Conservation (phyloP, 1,140 invertebrate species). For the Phortica variegata region DNA sequence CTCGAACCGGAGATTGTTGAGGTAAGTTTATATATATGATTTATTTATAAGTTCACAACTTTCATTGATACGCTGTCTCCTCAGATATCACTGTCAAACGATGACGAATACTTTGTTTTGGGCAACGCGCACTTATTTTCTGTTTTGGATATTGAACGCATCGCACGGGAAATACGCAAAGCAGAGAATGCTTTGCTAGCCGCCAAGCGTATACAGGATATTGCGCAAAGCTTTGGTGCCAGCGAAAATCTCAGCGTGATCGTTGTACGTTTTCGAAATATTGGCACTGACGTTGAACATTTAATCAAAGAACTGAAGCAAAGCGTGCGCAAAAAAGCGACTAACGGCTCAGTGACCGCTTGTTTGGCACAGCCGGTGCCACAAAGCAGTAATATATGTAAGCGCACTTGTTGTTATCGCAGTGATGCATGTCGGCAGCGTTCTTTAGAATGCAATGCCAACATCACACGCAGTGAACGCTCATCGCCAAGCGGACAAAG, state of each 20-base stretch:
- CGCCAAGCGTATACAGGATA: conserved; percentile 77
- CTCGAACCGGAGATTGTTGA: conserved; percentile 76
- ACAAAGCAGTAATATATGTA: conserved; percentile 55
- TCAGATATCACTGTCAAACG: conserved; percentile 67
- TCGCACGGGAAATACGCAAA: conserved; percentile 71
- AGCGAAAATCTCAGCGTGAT: conserved; percentile 79
- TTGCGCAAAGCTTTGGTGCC: conserved; percentile 79
- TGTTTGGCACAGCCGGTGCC: conserved; percentile 52
- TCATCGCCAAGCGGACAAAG: conserved; percentile 83
- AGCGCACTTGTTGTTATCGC: conserved; percentile 65
- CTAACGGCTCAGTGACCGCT: conserved; percentile 41
- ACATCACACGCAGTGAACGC: conserved; percentile 60
- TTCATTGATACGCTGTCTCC: neutral
- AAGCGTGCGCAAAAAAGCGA: conserved; percentile 63
- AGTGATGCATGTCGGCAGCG: conserved; percentile 65
- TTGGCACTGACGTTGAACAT: conserved; percentile 68
- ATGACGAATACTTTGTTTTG: conserved; percentile 79
- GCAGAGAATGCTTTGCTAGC: conserved; percentile 75
- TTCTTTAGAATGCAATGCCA: conserved; percentile 29
- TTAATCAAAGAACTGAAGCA: conserved; percentile 75
- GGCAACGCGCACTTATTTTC: conserved; percentile 79
- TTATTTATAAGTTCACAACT: neutral
- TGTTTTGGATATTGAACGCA: conserved; percentile 71
- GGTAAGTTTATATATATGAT: conserved; percentile 30
- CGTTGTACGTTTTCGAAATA: conserved; percentile 69